Evolutionary conservation across 1,140 invertebrate genomes (phyloP).

Genomic region (Penaeus indicus): DNA sequence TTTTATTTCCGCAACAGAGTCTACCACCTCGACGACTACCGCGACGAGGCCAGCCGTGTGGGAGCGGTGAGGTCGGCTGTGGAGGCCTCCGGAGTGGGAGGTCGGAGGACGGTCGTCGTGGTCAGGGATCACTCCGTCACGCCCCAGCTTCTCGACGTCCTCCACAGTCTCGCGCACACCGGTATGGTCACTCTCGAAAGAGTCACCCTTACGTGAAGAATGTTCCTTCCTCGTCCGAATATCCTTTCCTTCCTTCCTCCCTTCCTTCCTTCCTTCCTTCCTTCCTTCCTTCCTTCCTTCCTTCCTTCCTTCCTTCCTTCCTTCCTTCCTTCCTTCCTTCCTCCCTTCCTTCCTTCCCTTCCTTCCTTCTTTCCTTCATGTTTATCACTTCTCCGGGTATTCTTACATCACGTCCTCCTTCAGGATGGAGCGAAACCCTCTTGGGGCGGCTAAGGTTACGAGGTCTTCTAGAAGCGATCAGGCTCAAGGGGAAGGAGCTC

Average conservation of each 20-base stretch:
- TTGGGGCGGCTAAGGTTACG: constrained; percentile 35
- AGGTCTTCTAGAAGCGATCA: constrained; percentile 42
- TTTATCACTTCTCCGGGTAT: too few species aligned
- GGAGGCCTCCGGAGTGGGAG: constrained; percentile 50
- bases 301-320: neutral
- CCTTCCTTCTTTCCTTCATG: neutral
- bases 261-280: too few species aligned
- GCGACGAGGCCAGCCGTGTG: constrained; percentile 38
- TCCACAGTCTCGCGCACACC: constrained; percentile 41
- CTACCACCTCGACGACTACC: constrained; percentile 46
- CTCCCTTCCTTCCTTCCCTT: neutral
- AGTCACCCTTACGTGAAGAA: neutral
- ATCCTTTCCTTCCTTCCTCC: neutral
- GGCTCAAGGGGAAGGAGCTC: constrained; percentile 43
- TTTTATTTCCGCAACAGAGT: constrained; percentile 1
- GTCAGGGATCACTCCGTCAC: constrained; percentile 47
- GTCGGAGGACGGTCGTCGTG: constrained; percentile 33
- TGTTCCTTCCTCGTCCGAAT: too few species aligned
- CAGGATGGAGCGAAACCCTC: constrained; percentile 53
- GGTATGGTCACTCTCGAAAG: constrained; percentile 9
- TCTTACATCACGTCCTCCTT: neutral
- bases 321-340: neutral
- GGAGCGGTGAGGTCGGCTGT: constrained; percentile 45
- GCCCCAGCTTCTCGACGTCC: constrained; percentile 32
- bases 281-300: neutral